phyloP scores from a whole-genome alignment of 2,113 vertebrate species.

The Acrocephalus kingi region DNA sequence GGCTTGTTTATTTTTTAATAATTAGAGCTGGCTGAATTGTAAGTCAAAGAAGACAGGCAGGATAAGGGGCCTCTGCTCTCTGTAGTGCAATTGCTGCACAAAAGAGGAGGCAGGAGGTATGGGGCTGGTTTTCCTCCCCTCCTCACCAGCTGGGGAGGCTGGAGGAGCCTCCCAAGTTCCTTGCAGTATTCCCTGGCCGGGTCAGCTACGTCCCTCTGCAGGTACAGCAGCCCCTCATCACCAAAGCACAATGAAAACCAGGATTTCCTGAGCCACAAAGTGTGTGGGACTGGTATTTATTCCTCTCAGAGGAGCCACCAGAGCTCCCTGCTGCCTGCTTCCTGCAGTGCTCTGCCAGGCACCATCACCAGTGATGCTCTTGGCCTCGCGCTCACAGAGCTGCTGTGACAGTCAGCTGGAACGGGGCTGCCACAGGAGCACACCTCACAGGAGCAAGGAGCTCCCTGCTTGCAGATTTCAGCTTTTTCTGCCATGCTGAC shows the following conservation, averaged over 20 bases:
- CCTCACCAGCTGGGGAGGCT: neutral
- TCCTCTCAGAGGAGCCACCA: neutral
- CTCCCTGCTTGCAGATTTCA: neutral
- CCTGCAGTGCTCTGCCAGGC: fast-evolving
- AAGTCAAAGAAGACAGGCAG: slow-evolving; percentile 13
- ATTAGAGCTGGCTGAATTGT: slow-evolving; percentile 33
- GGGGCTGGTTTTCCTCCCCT: neutral
- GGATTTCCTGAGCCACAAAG: neutral
- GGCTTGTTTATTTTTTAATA: slow-evolving; percentile 65
- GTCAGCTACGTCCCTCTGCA: neutral
- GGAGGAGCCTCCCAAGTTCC: neutral
- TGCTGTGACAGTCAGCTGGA: neutral
- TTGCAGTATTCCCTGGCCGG: neutral
- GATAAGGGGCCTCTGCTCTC: neutral
- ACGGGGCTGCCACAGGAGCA: neutral
- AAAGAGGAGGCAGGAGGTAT: neutral
- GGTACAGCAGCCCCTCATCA: neutral
- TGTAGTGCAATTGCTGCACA: neutral
- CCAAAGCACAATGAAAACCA: neutral
- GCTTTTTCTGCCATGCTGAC: neutral
- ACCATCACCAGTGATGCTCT: fast-evolving
- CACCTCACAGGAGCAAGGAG: neutral
- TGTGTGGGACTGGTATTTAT: neutral
- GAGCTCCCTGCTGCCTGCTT: neutral
- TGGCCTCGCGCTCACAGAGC: neutral